phyloP scores from a whole-genome alignment of 2,113 vertebrate species.

The Pandion haliaetus region DNA sequence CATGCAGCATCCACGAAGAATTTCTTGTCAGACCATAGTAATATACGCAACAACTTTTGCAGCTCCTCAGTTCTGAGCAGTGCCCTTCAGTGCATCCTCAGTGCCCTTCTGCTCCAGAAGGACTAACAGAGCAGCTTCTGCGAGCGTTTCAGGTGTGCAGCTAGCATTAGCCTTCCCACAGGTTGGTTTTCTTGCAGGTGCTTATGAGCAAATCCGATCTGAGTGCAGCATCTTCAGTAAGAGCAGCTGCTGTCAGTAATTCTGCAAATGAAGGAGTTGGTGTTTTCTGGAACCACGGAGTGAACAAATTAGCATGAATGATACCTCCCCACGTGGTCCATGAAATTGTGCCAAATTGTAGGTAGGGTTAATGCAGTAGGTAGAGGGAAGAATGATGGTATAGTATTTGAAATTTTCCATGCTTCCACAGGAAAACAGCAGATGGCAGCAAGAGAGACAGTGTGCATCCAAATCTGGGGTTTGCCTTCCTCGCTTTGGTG shows the following conservation, averaged over 20 bases:
- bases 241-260: background rate
- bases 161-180: background rate
- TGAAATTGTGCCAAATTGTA: background rate
- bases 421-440: background rate
- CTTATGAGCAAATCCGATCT: accelerated
- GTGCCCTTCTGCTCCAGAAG: background rate
- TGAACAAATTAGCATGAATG: accelerated
- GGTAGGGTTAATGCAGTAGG: background rate
- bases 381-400: background rate
- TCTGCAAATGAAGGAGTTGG: background rate
- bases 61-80: background rate
- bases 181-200: background rate
- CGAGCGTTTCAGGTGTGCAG: background rate
- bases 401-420: background rate
- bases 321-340: background rate
- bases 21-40: background rate
- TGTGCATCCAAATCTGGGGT: background rate
- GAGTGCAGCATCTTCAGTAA: background rate
- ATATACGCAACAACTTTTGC: background rate
- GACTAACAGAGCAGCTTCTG: background rate
- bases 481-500: background rate
- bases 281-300: background rate
- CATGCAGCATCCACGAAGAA: background rate
- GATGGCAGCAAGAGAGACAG: conserved; percentile 36
- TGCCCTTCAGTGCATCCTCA: background rate